Base-by-base conservation (phyloP, 2,797 vertebrate genomes). In the Smutsia temminckii region DNA sequence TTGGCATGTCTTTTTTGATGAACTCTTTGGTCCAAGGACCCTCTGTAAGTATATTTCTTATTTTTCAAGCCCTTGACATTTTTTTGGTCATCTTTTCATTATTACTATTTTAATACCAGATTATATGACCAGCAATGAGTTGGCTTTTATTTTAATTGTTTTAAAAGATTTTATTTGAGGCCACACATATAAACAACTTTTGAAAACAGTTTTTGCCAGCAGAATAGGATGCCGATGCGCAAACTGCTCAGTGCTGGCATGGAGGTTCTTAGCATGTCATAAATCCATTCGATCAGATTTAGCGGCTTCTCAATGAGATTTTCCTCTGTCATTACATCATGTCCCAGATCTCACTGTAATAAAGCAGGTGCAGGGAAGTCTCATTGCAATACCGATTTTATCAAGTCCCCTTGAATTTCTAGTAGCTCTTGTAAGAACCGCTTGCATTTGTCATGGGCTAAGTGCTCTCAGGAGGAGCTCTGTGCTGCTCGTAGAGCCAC, bases 171-270 rank as follows among this genome's bases (percentile, higher is more conserved):
- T 68, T 55, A 20, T 49, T 23, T 3, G 20, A 29, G 61, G 81
- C 57, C 53, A 23, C 37, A 17, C 18, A 2, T 1, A 0, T 23
- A 3, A 13, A 17, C 16, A 4, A 1, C 25, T 12, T 71, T 17
- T 25, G 37, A 3, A 20, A 46, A 8, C 1, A 17, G 29, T 34
- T 75, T 8, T 12, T 32, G 34, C 8, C 9, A 25, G 46, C 0
- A 0, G 59, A 29, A 13, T 5, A 63, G 40, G 49, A 6, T 0
- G 9, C 66, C 9, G 13, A 2, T 0, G 12, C 1, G 59, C 4
- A 0, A 0, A 1, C 14, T 0, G 10, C 63, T 25, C 23, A 0
- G 0, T 0, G 49, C 34, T 0, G 21, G 37, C 1, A n/a, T 8
- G 63, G 6, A 0, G 12, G 32, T 2, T 1, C 14, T 8, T 5